These are phyloP conservation scores for Mantis religiosa DNA, from an alignment of 2,888 invertebrate species.

Conservation along the genomic window DNA sequence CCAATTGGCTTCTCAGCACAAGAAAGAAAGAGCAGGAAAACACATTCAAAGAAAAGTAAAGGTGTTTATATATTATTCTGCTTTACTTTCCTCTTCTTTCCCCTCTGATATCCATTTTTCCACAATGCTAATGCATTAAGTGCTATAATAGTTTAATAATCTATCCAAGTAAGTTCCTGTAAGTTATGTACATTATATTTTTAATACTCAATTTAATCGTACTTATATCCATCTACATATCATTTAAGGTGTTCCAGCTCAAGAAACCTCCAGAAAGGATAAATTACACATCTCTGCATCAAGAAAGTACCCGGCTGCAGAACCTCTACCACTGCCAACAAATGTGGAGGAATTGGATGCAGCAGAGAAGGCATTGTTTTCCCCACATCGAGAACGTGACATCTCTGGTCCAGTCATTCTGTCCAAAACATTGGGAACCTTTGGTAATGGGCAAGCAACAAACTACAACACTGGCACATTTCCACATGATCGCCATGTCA, in stretches of 20 bases:
- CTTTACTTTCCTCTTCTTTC: no score
- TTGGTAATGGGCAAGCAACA: not conserved
- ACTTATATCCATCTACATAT: not conserved
- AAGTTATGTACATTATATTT: no score
- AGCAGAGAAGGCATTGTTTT: slow-evolving; percentile 60
- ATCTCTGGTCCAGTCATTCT: slow-evolving; percentile 58
- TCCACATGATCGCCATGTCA: slow-evolving; percentile 53
- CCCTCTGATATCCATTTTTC: no score
- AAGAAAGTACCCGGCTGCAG: slow-evolving; percentile 53
- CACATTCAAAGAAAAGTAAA: no score
- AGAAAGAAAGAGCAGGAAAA: no score
- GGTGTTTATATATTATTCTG: no score
- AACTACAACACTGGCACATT: slow-evolving; percentile 15
- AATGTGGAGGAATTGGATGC: slow-evolving; percentile 62
- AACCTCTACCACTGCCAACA: slow-evolving; percentile 54
- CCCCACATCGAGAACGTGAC: slow-evolving; percentile 60
- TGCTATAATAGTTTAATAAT: no score
- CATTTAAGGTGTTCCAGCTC: not conserved
- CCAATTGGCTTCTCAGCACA: no score
- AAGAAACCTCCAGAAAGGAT: not conserved
- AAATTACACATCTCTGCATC: slow-evolving; percentile 47
- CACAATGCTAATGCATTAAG: no score
- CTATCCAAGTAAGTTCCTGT: no score
- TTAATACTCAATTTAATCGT: no score
- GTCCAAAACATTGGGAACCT: slow-evolving; percentile 40